These are phyloP conservation scores for Micronisus gabar DNA, from an alignment of 2,113 vertebrate genomes.

Conservation along the genomic window DNA sequence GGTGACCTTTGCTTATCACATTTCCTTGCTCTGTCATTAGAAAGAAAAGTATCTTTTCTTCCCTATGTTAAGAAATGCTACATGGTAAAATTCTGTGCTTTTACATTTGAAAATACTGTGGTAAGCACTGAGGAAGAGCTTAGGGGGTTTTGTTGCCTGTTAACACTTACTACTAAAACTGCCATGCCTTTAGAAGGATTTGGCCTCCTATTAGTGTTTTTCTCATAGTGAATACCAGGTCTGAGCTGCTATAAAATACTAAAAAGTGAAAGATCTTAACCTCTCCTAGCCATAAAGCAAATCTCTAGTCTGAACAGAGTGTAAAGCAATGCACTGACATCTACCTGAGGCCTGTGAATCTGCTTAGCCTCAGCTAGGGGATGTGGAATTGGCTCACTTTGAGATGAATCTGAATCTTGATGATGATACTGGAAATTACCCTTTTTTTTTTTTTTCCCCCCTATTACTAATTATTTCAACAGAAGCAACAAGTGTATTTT, in stretches of 20 bases:
- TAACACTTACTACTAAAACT: background rate
- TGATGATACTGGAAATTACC: background rate
- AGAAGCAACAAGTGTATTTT: background rate
- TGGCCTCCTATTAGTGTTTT: background rate
- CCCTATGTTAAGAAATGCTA: background rate
- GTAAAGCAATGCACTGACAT: background rate
- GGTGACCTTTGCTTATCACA: background rate
- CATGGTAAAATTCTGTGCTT: background rate
- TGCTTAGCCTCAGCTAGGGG: background rate
- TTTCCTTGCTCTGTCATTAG: background rate
- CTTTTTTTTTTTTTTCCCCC: too few species aligned
- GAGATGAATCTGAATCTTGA: background rate
- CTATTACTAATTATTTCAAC: background rate
- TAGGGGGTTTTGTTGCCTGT: background rate
- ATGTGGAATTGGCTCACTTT: background rate
- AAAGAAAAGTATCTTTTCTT: background rate
- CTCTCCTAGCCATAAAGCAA: background rate
- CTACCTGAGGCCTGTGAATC: background rate
- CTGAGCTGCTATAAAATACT: background rate
- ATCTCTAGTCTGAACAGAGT: background rate
- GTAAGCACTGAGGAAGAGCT: background rate
- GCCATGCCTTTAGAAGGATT: background rate
- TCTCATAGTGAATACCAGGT: background rate
- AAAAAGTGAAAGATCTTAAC: background rate
- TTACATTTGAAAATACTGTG: background rate